phyloP scores from a whole-genome alignment of 2,113 vertebrate genomes.

The Cryptoleucopteryx plumbea region DNA sequence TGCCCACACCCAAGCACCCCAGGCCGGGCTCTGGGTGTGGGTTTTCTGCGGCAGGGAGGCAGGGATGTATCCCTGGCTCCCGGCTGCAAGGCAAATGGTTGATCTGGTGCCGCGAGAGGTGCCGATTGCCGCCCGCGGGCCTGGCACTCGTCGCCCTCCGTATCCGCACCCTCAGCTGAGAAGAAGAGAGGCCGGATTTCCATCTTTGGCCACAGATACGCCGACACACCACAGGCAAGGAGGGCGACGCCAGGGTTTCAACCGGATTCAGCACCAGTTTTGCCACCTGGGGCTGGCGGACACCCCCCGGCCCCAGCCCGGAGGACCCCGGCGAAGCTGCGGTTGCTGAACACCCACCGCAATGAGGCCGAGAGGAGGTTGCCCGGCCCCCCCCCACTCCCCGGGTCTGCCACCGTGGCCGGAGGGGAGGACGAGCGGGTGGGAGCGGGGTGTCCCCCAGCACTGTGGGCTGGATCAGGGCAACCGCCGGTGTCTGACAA shows the following conservation, averaged over 20 bases:
- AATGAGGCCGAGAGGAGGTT: not conserved
- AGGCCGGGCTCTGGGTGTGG: too few species aligned
- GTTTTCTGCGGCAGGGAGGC: not conserved
- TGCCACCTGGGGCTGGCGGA: not conserved
- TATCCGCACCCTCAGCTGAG: accelerated
- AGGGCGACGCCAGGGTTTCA: not conserved
- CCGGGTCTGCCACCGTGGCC: accelerated
- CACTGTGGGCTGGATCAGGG: not conserved
- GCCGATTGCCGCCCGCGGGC: too few species aligned
- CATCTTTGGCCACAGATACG: accelerated
- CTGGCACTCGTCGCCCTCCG: not conserved
- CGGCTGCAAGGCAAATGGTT: not conserved
- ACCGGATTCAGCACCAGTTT: accelerated
- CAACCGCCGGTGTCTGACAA: constrained; percentile 32
- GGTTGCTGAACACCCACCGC: accelerated
- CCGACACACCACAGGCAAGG: accelerated
- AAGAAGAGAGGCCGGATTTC: not conserved
- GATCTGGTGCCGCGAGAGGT: not conserved
- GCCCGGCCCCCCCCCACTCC: accelerated
- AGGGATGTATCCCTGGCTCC: not conserved
- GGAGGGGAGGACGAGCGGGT: accelerated
- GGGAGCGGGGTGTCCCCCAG: not conserved
- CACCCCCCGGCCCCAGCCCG: accelerated
- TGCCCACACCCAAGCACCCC: accelerated
- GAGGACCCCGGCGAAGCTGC: accelerated